Base-by-base conservation (phyloP, 2,797 vertebrate genomes). In the Borostomias antarcticus region DNA sequence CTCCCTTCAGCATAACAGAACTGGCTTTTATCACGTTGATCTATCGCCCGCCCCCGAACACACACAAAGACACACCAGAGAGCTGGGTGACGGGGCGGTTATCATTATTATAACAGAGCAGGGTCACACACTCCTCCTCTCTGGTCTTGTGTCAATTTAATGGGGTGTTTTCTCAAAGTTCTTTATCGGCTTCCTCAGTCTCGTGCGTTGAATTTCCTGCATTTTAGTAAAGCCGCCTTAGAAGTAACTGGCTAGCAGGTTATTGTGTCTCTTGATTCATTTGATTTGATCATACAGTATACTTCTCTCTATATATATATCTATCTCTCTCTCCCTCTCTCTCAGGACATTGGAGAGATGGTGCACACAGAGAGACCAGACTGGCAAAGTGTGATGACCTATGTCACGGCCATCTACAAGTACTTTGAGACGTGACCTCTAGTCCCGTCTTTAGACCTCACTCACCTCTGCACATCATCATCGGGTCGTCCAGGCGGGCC, bases 321-420 rank as follows among this genome's bases (percentile, higher is more conserved):
- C 5, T n/a, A 25, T 52, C 19, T 62, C n/a, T 58, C 10, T 52
- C 70, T 73, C 74, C 69, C 40, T 37, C 25, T 66, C 32, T 68
- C n/a, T 56, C 82, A 96, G 95, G 94, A 96, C 83, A 94, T 96
- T 72, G 91, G 89, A 48, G 94, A 96, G 62, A 96, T 96, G 95
- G 94, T 93, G 69, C 89, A 92, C 72, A 95, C 92, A 0, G 95
- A 96, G 74, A 91, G 95, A 40, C 93, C 95, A 0, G 95, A 96
- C 73, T 96, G 95, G 95, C 94, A 96, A 76, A 94, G 89, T 19
- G 93, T 96, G 75, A 95, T 96, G 94, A 89, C 92, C 19, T 96
- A 96, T 0, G 92, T 95, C 76, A 95, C 94, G 1, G 90, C 94
- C 1, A 93, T 96, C 85, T 96, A 96, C 92, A 94, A 96, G 74